These are phyloP conservation scores for Chlorodrepanis virens DNA, from an alignment of 2,113 vertebrate genomes.

Conservation along the genomic window DNA sequence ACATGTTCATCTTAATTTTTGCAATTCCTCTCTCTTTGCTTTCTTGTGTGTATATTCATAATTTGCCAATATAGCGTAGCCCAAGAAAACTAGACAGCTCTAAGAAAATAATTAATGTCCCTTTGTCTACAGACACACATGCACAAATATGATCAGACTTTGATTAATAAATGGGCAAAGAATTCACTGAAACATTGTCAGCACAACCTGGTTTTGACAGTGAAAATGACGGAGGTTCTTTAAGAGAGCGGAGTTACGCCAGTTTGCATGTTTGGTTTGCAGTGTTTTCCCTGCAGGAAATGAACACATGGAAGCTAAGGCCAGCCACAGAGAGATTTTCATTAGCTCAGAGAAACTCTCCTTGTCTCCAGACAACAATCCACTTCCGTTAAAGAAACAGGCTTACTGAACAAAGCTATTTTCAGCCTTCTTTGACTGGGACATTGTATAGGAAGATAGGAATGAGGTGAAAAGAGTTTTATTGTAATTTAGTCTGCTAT, in stretches of 20 bases:
- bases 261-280: background rate
- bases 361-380: background rate
- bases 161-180: background rate
- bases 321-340: background rate
- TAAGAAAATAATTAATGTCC: background rate
- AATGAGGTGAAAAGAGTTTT: background rate
- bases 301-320: background rate
- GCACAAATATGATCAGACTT: background rate
- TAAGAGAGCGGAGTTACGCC: background rate
- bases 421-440: background rate
- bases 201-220: background rate
- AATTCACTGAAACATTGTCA: background rate
- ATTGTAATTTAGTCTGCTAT: background rate
- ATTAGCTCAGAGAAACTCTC: background rate
- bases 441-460: background rate
- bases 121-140: background rate
- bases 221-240: background rate
- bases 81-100: background rate
- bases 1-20: background rate
- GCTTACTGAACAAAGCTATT: background rate
- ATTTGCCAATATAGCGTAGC: background rate
- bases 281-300: background rate
- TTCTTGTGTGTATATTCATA: rapidly evolving
- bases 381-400: background rate
- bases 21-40: background rate